Evolutionary conservation across 2,888 invertebrate genomes (phyloP).

Genomic region (Coenonympha glycerion): DNA sequence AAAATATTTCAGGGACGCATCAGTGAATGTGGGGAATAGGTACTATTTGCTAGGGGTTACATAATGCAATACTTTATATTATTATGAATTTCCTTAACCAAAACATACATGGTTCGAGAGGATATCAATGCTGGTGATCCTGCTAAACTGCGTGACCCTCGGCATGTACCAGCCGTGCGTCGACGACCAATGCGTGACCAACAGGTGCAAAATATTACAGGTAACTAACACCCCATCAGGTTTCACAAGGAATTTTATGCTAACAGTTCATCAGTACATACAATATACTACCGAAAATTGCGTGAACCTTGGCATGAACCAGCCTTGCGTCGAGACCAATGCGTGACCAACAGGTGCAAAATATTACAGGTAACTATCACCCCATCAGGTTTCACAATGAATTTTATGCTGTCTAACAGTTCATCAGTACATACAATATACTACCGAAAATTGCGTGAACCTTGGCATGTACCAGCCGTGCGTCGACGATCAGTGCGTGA

Average conservation of each 20-base stretch:
- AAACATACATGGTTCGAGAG: slow-evolving; percentile 96
- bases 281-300: no score
- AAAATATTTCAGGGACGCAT: no score
- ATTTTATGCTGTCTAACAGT: no score
- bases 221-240: no score
- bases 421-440: no score
- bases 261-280: no score
- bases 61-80: no score
- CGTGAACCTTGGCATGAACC: slow-evolving; percentile 99
- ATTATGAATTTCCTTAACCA: slow-evolving; percentile 32
- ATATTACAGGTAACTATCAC: slow-evolving; percentile 92
- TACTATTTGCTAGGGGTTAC: no score
- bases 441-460: slow-evolving; percentile 98
- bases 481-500: slow-evolving; percentile 92
- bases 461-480: slow-evolving; percentile 99
- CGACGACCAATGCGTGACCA: slow-evolving; percentile 92
- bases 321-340: slow-evolving; percentile 98
- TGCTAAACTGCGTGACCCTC: slow-evolving; percentile 98
- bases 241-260: no score
- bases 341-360: slow-evolving; percentile 91
- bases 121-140: slow-evolving; percentile 97
- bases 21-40: no score
- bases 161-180: slow-evolving; percentile 99
- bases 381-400: no score
- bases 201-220: slow-evolving; percentile 93